Evolutionary conservation across 35 echinoderm and acorn worm genomes (phyloP), one percentile per base, ranked within the genome.

Genomic region (Heliocidaris tuberculata): DNA sequence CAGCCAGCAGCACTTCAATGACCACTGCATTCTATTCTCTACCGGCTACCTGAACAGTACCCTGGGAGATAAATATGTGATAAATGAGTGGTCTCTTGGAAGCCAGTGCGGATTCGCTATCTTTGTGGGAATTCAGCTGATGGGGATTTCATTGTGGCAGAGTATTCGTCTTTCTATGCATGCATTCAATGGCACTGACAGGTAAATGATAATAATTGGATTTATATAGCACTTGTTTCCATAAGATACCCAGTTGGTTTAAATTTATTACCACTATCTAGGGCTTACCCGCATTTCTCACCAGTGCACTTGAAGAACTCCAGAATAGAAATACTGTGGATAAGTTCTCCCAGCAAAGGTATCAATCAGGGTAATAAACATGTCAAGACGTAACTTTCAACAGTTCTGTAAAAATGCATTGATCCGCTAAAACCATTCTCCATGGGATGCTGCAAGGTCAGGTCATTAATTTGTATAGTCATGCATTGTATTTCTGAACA

Each of bases 41-140:
- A 42, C 19, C 8, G 95, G 95, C 30, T 31, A 35, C 32, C 85
- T 85, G 60, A 85, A 94, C 19, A 48, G 2, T 13, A 93, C 92
- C 92, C 59, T 17, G 10, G 27, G 15, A 52, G 78, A 86, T n/a
- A 29, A 13, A 35, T 85, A 86, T 85, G 32, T 85, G 56, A 42
- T 96, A 2, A 47, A 89, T 19, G 2, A 85, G 13, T 96, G 95
- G 95, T 93, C 92, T 29, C 30, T 31, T 0, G 61, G 92, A 31
- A 86, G 85, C 71, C 92, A 85, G 21, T 96, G 95, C 65, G 93
- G 93, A 15, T 96, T 96, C 60, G 95, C 95, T 35, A 96, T 96
- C 31, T 86, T 59, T 85, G 50, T 96, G 0, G 95, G 95, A 52
- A 47, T 96, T 16, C 17, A 54, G n/a, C 32, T 93, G 50, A 32